phyloP scores from a whole-genome alignment of 1,140 invertebrate genomes.

The Acromyrmex charruanus region DNA sequence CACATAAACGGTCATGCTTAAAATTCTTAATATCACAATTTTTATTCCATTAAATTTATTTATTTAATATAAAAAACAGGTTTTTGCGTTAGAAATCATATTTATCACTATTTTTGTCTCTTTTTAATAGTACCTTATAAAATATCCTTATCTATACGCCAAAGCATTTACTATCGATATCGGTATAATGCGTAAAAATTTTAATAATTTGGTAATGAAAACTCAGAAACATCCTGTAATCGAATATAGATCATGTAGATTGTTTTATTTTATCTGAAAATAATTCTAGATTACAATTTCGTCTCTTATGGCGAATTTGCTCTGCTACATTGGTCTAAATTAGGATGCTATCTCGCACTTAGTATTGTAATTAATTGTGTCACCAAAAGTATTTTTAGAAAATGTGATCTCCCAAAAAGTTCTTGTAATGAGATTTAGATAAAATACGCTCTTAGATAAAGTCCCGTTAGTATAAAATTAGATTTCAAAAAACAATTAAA shows the following conservation, averaged over 20 bases:
- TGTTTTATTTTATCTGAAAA: conserved; percentile 32
- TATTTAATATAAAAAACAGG: neutral
- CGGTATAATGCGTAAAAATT: neutral
- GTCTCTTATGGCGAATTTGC: conserved; percentile 13
- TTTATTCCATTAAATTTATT: conserved; percentile 4
- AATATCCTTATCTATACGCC: neutral
- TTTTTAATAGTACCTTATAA: neutral
- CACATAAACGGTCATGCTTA: too few relatives aligned
- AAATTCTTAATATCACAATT: neutral
- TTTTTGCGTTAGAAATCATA: neutral
- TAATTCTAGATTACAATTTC: conserved; percentile 35
- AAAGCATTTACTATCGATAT: neutral
- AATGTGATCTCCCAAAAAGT: conserved; percentile 11
- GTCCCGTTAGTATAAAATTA: conserved; percentile 27
- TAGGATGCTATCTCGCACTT: conserved; percentile 3
- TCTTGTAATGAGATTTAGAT: conserved; percentile 3
- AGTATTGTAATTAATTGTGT: conserved; percentile 38
- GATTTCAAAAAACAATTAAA: conserved; percentile 19
- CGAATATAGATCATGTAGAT: conserved; percentile 34
- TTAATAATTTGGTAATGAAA: neutral
- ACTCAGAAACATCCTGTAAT: conserved; percentile 42
- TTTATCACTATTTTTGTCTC: neutral
- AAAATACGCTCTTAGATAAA: neutral
- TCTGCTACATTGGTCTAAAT: conserved; percentile 14
- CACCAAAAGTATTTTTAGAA: conserved; percentile 29